Percentiles rank a stretch among this genome's conserved stretches.
These are phyloP conservation scores for Anser brachyrhynchus DNA, from an alignment of 2,113 vertebrate species.

Conservation along the genomic window DNA sequence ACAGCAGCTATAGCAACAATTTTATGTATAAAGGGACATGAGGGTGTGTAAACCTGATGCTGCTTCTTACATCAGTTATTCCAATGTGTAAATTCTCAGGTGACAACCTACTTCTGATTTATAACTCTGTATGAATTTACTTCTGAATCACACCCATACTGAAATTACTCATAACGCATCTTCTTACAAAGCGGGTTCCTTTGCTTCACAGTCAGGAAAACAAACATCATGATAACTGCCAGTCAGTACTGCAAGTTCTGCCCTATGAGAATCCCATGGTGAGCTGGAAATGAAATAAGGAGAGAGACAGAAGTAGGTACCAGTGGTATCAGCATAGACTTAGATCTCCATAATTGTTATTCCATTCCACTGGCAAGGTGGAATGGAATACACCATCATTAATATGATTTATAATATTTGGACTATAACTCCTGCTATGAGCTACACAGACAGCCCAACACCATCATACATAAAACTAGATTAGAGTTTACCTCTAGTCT, in stretches of 20 bases:
- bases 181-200: neutral
- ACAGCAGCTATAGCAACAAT: neutral
- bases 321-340: neutral
- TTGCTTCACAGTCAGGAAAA: neutral
- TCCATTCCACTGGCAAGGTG: neutral
- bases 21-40: rapidly evolving
- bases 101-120: neutral
- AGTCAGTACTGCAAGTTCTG: neutral
- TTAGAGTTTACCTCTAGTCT: neutral
- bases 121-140: neutral
- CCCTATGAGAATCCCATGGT: neutral
- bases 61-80: neutral
- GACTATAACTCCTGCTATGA: neutral
- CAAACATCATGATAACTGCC: neutral
- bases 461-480: rapidly evolving
- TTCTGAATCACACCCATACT: neutral
- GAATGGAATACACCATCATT: neutral
- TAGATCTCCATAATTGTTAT: neutral
- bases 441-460: neutral
- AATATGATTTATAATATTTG: neutral
- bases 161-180: rapidly evolving
- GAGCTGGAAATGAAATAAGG: neutral
- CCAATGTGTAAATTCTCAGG: neutral
- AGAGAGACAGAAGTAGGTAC: neutral
- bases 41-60: neutral